Base-by-base conservation (phyloP, 2,888 invertebrate species). In the Malthinus seriepunctatus region DNA sequence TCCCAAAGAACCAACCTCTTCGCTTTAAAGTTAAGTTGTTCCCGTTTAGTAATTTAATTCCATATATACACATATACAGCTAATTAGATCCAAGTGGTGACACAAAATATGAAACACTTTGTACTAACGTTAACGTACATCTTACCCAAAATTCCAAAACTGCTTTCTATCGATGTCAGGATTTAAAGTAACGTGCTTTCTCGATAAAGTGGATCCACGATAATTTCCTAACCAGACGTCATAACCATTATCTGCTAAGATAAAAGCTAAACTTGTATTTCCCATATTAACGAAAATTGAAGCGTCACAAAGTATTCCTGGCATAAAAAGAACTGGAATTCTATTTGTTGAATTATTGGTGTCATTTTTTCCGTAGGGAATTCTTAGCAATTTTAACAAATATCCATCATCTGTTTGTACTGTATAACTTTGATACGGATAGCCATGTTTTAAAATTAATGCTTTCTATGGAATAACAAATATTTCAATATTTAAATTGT, bases 371-470 rank as follows among this genome's bases (percentile, higher is more conserved):
- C 23, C 23, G 23, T 23, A 23, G 3, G 76, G 69, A 14, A 80
- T 75, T 55, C 80, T 71, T 66, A 78, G 77, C 10, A 78, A 60
- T 33, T 77, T 74, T 44, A 81, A 63, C 14, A 78, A 70, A 69
- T 81, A 80, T 9, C 76, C 79, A 70, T 81, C 80, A 55, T 76
- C 73, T 9, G 80, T 80, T 73, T 76, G 74, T 50, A 79, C 69
- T 12, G 76, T 72, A 64, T 78, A 77, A 8, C 71, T 76, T 61
- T 80, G 77, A 1, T 76, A 70, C 45, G 71, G 70, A 62, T 80
- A 81, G 56, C 77, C 77, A 62, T 79, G 75, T 51, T 67, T 68
- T 52, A 63, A 56, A 38, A 79, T 78, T 37, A 79, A 63, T 67
- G 78, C 76, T 60, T 76, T 74, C 80, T 80, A 63, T 9, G 2